These are phyloP conservation scores for Micromussa lordhowensis DNA, from an alignment of 92 coral and sea anemone species.

Conservation along the genomic window DNA sequence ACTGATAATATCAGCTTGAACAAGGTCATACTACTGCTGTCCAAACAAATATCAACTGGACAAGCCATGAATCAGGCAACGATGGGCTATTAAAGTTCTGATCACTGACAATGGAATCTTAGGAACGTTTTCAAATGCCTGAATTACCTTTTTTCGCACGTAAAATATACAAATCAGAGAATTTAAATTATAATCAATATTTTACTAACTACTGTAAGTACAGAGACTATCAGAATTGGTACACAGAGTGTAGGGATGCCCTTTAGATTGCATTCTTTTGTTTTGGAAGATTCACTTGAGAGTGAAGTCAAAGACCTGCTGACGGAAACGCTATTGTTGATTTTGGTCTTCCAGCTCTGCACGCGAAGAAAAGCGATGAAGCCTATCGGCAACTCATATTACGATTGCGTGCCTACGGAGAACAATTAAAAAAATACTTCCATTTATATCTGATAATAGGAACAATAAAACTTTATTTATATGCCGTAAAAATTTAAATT, in stretches of 20 bases:
- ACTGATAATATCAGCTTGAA: not conserved
- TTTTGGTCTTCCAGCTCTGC: not conserved
- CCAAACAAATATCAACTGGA: not conserved
- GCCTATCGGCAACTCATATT: not conserved
- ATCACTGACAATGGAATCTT: not conserved
- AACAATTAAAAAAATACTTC: not conserved
- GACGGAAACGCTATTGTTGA: not conserved
- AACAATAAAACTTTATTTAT: too few species aligned
- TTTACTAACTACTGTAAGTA: not conserved
- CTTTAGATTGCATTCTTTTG: not conserved
- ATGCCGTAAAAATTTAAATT: too few species aligned
- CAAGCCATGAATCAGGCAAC: not conserved
- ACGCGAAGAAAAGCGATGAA: not conserved
- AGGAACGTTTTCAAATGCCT: not conserved
- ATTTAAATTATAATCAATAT: not conserved
- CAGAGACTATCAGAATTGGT: not conserved
- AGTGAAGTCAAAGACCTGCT: not conserved
- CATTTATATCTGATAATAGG: not conserved
- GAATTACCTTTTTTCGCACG: not conserved
- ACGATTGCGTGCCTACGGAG: not conserved
- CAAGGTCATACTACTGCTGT: not conserved
- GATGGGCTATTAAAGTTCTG: not conserved
- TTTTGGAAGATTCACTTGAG: not conserved
- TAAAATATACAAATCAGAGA: not conserved
- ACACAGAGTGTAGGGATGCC: not conserved